Percentiles rank a stretch among this genome's conserved stretches.
phyloP scores from a whole-genome alignment of 2,888 invertebrate genomes.

The Archaeoteleia sp. region DNA sequence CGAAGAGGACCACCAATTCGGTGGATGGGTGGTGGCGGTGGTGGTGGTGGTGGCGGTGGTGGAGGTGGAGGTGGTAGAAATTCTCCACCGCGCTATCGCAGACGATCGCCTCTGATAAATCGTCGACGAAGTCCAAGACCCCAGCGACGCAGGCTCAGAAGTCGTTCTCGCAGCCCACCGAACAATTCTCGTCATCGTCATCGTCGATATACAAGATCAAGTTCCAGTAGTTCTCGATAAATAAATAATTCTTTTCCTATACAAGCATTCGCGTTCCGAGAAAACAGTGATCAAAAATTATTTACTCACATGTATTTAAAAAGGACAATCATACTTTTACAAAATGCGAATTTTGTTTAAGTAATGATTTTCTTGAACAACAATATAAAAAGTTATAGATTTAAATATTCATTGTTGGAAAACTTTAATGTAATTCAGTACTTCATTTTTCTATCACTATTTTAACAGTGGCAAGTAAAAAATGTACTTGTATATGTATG shows the following conservation, averaged over 20 bases:
- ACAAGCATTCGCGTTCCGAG: neutral
- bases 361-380: no score
- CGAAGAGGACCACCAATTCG: slow-evolving; percentile 77
- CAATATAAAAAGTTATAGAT: no score
- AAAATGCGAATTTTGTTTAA: no score
- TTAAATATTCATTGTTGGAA: neutral
- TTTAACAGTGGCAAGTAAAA: no score
- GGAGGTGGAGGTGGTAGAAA: slow-evolving; percentile 76
- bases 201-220: slow-evolving; percentile 83
- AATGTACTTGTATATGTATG: neutral
- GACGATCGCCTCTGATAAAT: slow-evolving; percentile 74
- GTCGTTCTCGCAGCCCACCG: slow-evolving; percentile 77
- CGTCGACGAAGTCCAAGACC: slow-evolving; percentile 78
- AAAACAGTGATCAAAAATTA: slow-evolving; percentile 1
- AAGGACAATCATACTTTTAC: no score
- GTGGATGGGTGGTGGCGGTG: slow-evolving; percentile 74
- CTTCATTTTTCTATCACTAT: no score
- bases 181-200: slow-evolving; percentile 77
- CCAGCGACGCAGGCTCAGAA: slow-evolving; percentile 79
- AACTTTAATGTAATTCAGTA: neutral
- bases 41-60: slow-evolving; percentile 66
- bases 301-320: no score
- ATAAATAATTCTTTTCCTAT: slow-evolving; percentile 18
- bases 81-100: slow-evolving; percentile 73
- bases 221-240: slow-evolving; percentile 84